phyloP scores from a whole-genome alignment of 2,888 invertebrate genomes.

The Aphodius sticticus region DNA sequence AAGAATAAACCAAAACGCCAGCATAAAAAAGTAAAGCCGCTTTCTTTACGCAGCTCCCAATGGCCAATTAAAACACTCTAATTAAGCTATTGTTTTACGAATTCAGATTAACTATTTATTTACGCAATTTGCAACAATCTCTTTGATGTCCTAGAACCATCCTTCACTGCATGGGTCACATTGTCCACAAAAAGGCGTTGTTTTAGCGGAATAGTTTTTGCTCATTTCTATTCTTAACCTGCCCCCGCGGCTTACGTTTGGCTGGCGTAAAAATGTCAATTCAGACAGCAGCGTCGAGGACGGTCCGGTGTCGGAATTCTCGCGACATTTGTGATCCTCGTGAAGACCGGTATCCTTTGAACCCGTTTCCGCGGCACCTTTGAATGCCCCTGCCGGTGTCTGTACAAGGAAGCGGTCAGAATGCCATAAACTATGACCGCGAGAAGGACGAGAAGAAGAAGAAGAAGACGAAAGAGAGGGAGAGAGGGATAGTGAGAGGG shows the following conservation, averaged over 20 bases:
- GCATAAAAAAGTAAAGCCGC: no score
- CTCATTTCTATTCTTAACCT: background rate
- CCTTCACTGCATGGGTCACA: no score
- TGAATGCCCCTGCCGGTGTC: background rate
- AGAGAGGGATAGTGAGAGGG: background rate
- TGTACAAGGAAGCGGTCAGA: slow-evolving; percentile 4
- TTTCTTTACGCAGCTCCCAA: no score
- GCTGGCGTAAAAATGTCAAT: background rate
- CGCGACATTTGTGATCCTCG: slow-evolving; percentile 4
- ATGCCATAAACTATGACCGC: background rate
- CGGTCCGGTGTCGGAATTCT: background rate
- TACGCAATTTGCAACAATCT: no score
- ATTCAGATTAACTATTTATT: no score
- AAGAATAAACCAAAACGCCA: no score
- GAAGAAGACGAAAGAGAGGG: background rate
- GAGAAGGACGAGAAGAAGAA: background rate
- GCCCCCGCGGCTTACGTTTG: background rate
- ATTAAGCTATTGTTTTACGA: no score
- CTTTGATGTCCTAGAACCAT: no score
- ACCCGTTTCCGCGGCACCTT: background rate
- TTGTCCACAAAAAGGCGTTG: background rate
- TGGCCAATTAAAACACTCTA: no score
- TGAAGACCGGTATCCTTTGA: slow-evolving; percentile 4
- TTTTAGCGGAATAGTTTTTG: background rate
- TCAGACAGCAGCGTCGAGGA: background rate